Conservation (phyloP, 1,140 invertebrate species). For the Trichonephila clavipes region DNA sequence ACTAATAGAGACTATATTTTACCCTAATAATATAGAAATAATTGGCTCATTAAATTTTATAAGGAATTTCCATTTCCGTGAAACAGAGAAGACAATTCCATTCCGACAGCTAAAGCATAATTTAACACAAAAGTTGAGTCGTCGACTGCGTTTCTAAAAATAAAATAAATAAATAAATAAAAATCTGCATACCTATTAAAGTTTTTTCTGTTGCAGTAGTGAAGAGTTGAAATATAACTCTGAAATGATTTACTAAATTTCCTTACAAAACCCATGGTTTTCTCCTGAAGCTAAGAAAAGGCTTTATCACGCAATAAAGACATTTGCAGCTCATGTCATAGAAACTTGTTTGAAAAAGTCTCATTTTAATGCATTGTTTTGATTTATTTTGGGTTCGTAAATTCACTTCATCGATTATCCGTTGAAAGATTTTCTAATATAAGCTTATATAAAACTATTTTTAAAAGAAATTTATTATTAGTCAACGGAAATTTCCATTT, state of each 20-base stretch:
- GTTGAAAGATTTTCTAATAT: neutral
- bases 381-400: neutral
- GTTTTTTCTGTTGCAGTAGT: neutral
- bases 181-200: neutral
- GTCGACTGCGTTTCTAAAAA: too few species aligned
- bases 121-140: too few species aligned
- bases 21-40: too few species aligned
- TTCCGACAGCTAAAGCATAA: too few species aligned
- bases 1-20: too few species aligned
- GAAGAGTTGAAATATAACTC: neutral
- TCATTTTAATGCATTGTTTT: constrained; percentile 30
- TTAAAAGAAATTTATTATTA: neutral
- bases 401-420: constrained; percentile 16
- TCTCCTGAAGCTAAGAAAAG: neutral
- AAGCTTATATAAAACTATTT: neutral
- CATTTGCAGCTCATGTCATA: constrained; percentile 18
- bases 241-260: constrained; percentile 6
- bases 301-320: constrained; percentile 5
- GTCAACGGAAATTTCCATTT: neutral
- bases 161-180: neutral
- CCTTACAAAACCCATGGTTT: neutral
- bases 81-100: too few species aligned
- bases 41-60: too few species aligned
- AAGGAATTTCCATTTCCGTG: too few species aligned
- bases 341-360: neutral